Base-by-base conservation (phyloP, 2,797 vertebrate genomes). In the Argyrosomus regius region DNA sequence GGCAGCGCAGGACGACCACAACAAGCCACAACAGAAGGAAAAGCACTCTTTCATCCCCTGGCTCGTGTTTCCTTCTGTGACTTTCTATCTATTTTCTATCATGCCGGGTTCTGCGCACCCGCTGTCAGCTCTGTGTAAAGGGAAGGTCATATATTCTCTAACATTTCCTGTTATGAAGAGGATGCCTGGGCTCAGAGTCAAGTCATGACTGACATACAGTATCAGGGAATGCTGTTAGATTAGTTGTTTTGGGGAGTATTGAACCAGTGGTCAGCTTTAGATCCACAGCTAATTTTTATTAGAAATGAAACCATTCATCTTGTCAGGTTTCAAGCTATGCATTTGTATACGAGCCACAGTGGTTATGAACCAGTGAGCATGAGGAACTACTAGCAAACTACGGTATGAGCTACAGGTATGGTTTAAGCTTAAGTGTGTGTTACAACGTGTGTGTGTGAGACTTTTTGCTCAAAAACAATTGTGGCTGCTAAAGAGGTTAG, bases 111-210 rank as follows among this genome's bases (percentile, higher is more conserved):
- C 64, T 71, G n/a, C 31, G 1, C 58, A 24, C 61, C 49, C 28
- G 0, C 80, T 75, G 81, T 71, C 65, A 75, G 73, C 62, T 26
- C 71, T 50, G 46, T 70, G 58, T 65, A 63, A 86, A 79, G 57
- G 50, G 45, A 87, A 89, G 67, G 83, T 82, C 83, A 72, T 85
- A 78, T 75, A 84, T 86, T 90, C 65, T 82, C 41, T 59, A 62
- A 85, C 56, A 62, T 89, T 92, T 92, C 88, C 91, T 93, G 90
- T 91, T 88, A 84, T 88, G 64, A 78, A 81, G 61, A 61, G 54
- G 70, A 60, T 1, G 17, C 74, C 20, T 20, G 64, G 54, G 61
- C 71, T 74, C 43, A 3, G 26, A 35, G 62, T 72, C 49, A 78
- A 75, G 77, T 81, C 81, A 69, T 35, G 43, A 46, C 45, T 67